Conservation (phyloP, 1,140 invertebrate species). For the Drosophila auraria region DNA sequence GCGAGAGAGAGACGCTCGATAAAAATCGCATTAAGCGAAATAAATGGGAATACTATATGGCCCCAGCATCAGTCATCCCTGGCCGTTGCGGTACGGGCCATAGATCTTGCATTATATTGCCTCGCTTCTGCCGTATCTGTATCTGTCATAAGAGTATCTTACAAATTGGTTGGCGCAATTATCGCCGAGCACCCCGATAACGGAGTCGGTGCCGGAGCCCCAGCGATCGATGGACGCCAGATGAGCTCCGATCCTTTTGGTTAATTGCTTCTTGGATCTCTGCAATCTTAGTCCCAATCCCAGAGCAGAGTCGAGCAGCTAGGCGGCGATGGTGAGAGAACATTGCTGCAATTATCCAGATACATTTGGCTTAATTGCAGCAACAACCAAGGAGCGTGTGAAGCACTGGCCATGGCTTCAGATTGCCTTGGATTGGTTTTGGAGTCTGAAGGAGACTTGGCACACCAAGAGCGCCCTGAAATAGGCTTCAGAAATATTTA, state of each 20-base stretch:
- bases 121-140: constrained; percentile 27
- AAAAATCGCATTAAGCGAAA: constrained; percentile 70
- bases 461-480: neutral
- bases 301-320: constrained; percentile 11
- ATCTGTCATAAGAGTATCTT: constrained; percentile 62
- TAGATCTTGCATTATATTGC: constrained; percentile 74
- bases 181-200: constrained; percentile 64
- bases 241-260: constrained; percentile 42
- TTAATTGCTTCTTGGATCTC: constrained; percentile 67
- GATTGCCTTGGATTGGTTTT: constrained; percentile 7
- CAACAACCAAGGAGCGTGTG: constrained; percentile 38
- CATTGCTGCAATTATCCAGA: constrained; percentile 61
- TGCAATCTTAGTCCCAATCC: constrained; percentile 6
- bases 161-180: constrained; percentile 76
- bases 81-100: constrained; percentile 55
- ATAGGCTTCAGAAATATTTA: neutral
- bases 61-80: constrained; percentile 59
- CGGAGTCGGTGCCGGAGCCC: constrained; percentile 25
- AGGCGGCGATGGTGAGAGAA: constrained; percentile 56
- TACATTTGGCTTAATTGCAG: constrained; percentile 68
- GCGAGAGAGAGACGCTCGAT: constrained; percentile 30
- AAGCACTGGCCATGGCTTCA: constrained; percentile 17
- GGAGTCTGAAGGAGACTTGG: neutral
- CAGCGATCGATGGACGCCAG: constrained; percentile 28
- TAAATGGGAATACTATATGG: constrained; percentile 57